A percentile compares a stretch with the other conserved stretches of the same genome.
Evolutionary conservation across 2,797 vertebrate genomes (phyloP).

Genomic region (Platyrinchus mystaceus): DNA sequence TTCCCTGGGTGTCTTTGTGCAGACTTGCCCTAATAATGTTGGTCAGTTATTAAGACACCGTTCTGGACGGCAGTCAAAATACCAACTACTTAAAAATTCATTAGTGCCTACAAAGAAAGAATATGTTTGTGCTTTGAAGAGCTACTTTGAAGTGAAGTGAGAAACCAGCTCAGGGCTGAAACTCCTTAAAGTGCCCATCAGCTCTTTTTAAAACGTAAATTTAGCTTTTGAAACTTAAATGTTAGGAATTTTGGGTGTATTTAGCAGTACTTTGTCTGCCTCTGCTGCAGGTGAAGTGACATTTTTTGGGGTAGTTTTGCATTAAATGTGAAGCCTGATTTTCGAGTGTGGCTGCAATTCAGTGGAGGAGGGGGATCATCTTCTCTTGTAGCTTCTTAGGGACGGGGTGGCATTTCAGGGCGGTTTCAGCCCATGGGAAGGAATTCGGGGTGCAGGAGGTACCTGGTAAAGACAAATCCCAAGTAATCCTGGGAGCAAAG

Average conservation of each 20-base stretch:
- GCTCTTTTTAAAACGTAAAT: neutral
- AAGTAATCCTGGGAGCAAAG: neutral
- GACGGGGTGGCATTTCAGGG: neutral
- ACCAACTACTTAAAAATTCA: constrained; percentile 47
- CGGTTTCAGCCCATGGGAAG: neutral
- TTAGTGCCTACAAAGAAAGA: constrained; percentile 27
- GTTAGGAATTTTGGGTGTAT: neutral
- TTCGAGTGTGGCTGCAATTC: neutral
- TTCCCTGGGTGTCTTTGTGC: neutral
- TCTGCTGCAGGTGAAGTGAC: neutral
- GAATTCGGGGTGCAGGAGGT: neutral
- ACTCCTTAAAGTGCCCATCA: neutral
- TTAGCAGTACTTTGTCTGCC: neutral
- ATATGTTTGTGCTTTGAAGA: neutral
- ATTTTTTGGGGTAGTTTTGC: neutral
- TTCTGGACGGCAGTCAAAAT: constrained; percentile 46
- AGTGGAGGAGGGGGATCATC: no score
- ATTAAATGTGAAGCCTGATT: neutral
- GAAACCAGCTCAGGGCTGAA: neutral
- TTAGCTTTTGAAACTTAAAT: neutral
- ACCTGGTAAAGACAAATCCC: neutral
- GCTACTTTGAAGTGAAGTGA: neutral
- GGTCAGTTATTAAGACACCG: constrained; percentile 12
- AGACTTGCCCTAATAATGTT: neutral
- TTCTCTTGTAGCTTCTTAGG: neutral